Evolutionary conservation across 1,140 invertebrate species (phyloP).

Genomic region (Eumeta japonica): DNA sequence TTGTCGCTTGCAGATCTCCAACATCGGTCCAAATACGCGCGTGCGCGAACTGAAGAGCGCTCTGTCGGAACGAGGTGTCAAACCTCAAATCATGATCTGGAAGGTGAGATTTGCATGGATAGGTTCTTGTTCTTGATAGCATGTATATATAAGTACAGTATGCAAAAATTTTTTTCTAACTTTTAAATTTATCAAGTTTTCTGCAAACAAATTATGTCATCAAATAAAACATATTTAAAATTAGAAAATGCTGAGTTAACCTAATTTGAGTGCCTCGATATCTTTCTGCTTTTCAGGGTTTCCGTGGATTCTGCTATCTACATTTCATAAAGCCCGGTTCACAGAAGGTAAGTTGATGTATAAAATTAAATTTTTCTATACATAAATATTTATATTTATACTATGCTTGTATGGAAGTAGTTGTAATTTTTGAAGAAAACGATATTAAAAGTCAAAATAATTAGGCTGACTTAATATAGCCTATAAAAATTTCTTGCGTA

Average conservation of each 20-base stretch:
- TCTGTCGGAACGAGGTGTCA: constrained; percentile 63
- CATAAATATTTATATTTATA: background rate
- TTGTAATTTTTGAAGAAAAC: too few species aligned
- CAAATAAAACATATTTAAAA: too few species aligned
- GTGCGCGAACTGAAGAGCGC: constrained; percentile 66
- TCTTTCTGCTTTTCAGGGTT: constrained; percentile 60
- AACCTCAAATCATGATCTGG: constrained; percentile 67
- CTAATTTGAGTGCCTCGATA: too few species aligned
- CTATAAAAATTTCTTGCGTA: constrained; percentile 1
- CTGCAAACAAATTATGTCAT: constrained; percentile 3
- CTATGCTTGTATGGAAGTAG: background rate
- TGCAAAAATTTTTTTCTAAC: constrained; percentile 5
- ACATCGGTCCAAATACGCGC: constrained; percentile 61
- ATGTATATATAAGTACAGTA: background rate
- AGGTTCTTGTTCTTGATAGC: constrained; percentile 1
- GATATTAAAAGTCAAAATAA: too few species aligned
- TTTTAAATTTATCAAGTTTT: background rate
- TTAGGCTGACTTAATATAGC: too few species aligned
- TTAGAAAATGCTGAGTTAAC: too few species aligned
- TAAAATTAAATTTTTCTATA: background rate
- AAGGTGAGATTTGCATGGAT: constrained; percentile 26
- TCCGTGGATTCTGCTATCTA: constrained; percentile 64
- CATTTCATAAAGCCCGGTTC: constrained; percentile 63
- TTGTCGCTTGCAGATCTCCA: constrained; percentile 51
- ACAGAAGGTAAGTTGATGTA: constrained; percentile 34